These are phyloP conservation scores for Tokudaia tokunoshimensis DNA, from an alignment of 2,797 vertebrate genomes.

Conservation along the genomic window DNA sequence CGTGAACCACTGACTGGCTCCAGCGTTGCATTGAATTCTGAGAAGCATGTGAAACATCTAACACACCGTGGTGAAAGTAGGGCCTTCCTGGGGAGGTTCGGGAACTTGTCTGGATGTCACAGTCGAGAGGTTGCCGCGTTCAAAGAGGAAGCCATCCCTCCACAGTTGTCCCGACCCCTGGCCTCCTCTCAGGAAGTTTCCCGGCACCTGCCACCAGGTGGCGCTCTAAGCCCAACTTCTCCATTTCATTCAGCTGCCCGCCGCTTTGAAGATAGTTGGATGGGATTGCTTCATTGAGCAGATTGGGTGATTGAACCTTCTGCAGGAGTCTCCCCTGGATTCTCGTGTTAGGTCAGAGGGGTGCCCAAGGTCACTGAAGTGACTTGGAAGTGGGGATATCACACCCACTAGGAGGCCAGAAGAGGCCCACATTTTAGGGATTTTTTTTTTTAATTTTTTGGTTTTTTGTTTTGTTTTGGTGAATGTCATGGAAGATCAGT, in stretches of 20 bases:
- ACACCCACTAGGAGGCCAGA: not conserved
- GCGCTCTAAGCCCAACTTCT: conserved; percentile 31
- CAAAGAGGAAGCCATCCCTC: not conserved
- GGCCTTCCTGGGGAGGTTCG: not conserved
- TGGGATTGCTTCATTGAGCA: not conserved
- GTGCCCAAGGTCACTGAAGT: not conserved
- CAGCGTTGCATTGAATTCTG: not conserved
- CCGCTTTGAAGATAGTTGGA: not conserved
- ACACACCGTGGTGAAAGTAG: not conserved
- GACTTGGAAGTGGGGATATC: not conserved
- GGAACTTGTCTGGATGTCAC: not conserved
- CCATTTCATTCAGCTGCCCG: not conserved
- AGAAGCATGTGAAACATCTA: not conserved
- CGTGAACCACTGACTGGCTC: not conserved
- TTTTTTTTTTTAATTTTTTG: not conserved
- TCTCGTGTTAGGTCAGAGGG: not conserved
- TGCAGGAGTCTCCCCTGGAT: not conserved
- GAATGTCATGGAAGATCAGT: not conserved
- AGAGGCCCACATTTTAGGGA: not conserved
- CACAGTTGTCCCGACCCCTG: not conserved
- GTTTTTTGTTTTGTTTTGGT: not conserved
- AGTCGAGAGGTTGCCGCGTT: not conserved
- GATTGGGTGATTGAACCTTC: not conserved
- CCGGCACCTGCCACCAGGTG: conserved; percentile 67
- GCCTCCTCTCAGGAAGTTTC: not conserved